Conservation (phyloP, 2,797 vertebrate species). For the Rachycentron canadum region DNA sequence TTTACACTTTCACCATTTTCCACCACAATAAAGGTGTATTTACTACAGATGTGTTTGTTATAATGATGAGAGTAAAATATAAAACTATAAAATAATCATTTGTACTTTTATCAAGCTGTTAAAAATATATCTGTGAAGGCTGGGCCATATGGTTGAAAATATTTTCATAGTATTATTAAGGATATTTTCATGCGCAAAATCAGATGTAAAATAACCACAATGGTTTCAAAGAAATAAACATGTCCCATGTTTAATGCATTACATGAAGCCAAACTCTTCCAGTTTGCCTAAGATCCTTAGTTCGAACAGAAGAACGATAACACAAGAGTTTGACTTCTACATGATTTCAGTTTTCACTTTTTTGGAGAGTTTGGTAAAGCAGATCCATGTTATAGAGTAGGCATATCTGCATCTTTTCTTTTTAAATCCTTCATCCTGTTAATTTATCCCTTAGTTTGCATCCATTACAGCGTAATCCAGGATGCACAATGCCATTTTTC, state of each 20-base stretch:
- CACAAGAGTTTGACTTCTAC: neutral
- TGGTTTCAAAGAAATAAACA: neutral
- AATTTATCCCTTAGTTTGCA: neutral
- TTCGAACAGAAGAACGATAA: neutral
- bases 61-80: neutral
- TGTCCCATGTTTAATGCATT: neutral
- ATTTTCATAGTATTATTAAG: neutral
- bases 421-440: neutral
- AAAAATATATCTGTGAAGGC: neutral
- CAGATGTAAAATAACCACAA: neutral
- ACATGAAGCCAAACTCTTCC: neutral
- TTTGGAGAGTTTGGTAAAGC: neutral
- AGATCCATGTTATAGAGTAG: neutral
- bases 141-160: neutral
- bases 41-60: neutral
- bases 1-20: too few species aligned
- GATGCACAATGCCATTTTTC: neutral
- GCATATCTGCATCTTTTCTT: neutral
- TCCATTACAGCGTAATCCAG: neutral
- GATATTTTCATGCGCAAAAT: neutral
- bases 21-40: neutral
- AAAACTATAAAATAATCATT: neutral
- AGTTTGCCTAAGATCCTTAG: too few species aligned
- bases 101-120: neutral
- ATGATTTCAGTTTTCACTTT: neutral